These are phyloP conservation scores for Argyra leucocephala DNA, from an alignment of 2,888 invertebrate species.

Conservation along the genomic window DNA sequence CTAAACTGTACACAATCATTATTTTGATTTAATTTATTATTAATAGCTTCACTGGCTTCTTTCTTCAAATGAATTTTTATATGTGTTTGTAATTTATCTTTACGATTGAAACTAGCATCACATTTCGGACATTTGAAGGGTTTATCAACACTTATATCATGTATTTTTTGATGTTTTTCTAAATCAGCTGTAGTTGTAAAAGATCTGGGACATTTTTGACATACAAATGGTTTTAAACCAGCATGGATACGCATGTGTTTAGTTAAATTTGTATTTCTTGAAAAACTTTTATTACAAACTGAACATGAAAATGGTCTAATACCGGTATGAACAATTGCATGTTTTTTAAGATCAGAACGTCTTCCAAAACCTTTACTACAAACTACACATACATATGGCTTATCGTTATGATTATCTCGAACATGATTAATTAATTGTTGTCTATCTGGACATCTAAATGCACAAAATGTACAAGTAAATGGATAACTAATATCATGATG, in stretches of 20 bases:
- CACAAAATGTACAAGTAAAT: slow-evolving; percentile 37
- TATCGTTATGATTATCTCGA: slow-evolving; percentile 58
- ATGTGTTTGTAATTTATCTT: slow-evolving; percentile 60
- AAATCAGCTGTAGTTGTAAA: slow-evolving; percentile 61
- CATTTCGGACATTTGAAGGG: slow-evolving; percentile 58
- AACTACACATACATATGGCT: slow-evolving; percentile 60
- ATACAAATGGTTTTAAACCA: slow-evolving; percentile 61
- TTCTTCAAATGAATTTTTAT: slow-evolving; percentile 49
- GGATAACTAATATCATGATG: slow-evolving; percentile 50
- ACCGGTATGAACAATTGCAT: slow-evolving; percentile 69
- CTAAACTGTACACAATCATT: not conserved
- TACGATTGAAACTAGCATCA: slow-evolving; percentile 55
- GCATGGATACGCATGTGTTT: slow-evolving; percentile 65
- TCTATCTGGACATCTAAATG: slow-evolving; percentile 31
- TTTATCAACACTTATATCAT: slow-evolving; percentile 53
- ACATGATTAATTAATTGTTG: slow-evolving; percentile 50
- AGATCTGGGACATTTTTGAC: slow-evolving; percentile 61
- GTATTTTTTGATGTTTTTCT: slow-evolving; percentile 56
- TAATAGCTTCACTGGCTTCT: slow-evolving; percentile 26
- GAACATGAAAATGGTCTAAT: slow-evolving; percentile 62
- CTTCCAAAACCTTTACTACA: slow-evolving; percentile 62
- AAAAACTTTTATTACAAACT: slow-evolving; percentile 64
- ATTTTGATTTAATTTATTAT: not conserved
- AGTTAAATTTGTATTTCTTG: slow-evolving; percentile 65
- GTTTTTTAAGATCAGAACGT: slow-evolving; percentile 61